Conservation (phyloP, 1,140 invertebrate species). For the Drosophila bipectinata region DNA sequence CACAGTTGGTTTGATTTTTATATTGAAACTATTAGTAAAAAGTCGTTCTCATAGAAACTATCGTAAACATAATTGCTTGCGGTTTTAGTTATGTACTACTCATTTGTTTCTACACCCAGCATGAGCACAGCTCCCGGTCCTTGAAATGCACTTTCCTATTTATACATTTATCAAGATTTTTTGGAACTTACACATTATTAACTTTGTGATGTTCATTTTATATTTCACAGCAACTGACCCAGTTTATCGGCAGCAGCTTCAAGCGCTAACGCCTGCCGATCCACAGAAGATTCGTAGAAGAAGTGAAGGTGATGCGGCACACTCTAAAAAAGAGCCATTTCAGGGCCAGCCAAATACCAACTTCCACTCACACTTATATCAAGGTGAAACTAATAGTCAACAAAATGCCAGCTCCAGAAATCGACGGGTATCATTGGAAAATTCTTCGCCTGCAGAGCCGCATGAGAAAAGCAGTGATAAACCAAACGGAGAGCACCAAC, state of each 20-base stretch:
- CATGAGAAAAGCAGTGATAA: constrained; percentile 35
- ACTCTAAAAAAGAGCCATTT: constrained; percentile 51
- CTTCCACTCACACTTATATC: constrained; percentile 18
- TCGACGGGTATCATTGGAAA: constrained; percentile 71
- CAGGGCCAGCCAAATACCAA: constrained; percentile 25
- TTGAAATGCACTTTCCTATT: background rate
- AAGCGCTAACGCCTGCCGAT: constrained; percentile 53
- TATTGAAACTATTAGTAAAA: no score
- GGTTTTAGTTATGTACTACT: background rate
- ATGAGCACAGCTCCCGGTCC: constrained; percentile 26
- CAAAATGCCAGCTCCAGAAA: constrained; percentile 41
- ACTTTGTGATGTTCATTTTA: background rate
- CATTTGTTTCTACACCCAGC: constrained; percentile 23
- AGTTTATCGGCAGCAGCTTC: constrained; percentile 62
- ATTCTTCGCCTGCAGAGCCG: constrained; percentile 40
- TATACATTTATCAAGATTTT: background rate
- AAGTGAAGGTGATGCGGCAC: constrained; percentile 80
- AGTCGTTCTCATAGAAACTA: no score
- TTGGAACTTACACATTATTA: background rate
- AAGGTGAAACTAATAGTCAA: background rate
- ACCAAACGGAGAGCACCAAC: constrained; percentile 31
- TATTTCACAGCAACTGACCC: constrained; percentile 30
- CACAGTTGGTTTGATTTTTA: no score
- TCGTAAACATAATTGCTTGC: no score
- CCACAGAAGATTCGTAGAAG: constrained; percentile 74